These are phyloP conservation scores for Bombylius discolor DNA, from an alignment of 2,888 invertebrate species.

Conservation along the genomic window DNA sequence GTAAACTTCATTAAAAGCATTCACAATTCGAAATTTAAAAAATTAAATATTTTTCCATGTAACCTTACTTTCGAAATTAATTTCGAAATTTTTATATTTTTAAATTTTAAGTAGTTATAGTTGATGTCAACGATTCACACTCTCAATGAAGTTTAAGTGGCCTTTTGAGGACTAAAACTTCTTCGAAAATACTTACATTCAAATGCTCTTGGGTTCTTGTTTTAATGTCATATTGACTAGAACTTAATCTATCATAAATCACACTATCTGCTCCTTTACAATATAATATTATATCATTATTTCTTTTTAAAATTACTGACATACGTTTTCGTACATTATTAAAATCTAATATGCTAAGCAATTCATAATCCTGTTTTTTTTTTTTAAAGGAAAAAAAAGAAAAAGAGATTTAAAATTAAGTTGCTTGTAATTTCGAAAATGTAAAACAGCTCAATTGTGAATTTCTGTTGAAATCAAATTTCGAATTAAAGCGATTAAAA, in stretches of 20 bases:
- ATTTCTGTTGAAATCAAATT: no score
- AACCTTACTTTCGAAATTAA: no score
- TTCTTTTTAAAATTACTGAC: constrained; percentile 85
- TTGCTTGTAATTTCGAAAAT: background rate
- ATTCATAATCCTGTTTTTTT: constrained; percentile 65
- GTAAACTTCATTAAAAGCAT: no score
- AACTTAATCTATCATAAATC: constrained; percentile 83
- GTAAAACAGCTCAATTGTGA: no score
- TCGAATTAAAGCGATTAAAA: no score
- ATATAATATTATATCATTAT: constrained; percentile 73
- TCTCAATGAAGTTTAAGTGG: no score
- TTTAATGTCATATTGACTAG: constrained; percentile 62
- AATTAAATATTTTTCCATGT: no score
- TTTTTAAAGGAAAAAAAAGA: constrained; percentile 16
- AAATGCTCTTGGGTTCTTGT: constrained; percentile 82
- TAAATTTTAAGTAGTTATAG: no score
- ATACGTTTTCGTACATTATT: constrained; percentile 98
- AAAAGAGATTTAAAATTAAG: background rate
- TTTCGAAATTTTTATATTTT: no score
- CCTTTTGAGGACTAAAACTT: no score
- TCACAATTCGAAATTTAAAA: no score
- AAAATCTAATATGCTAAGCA: constrained; percentile 96
- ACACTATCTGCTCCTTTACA: constrained; percentile 99
- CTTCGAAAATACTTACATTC: constrained; percentile 52
- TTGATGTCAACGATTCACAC: no score